phyloP scores from a whole-genome alignment of 2,888 invertebrate species.

The Serrognathus titanus region DNA sequence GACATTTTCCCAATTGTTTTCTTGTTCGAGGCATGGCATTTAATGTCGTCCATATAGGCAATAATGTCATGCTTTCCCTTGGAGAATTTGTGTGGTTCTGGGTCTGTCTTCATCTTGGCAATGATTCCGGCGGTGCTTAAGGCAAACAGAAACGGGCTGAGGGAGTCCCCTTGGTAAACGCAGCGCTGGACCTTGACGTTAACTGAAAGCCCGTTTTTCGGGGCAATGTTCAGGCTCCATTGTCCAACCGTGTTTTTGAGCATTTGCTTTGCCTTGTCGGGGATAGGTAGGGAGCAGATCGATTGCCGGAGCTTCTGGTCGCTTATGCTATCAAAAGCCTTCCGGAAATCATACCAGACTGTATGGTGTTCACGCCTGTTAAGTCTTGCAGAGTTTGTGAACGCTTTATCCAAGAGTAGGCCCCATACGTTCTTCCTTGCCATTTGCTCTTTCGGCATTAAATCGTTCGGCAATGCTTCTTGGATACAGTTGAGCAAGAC shows the following conservation, averaged over 20 bases:
- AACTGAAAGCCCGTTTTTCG: too few species aligned
- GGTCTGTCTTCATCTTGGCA: too few species aligned
- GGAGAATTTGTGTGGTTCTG: too few species aligned
- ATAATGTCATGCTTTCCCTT: background rate
- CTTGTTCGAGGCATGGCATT: background rate
- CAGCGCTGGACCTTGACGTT: too few species aligned
- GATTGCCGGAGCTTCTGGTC: constrained; percentile 2
- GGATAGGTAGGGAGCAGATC: constrained; percentile 5
- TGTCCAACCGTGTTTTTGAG: background rate
- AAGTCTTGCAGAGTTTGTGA: background rate
- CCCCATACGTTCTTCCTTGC: background rate
- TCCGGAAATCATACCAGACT: constrained; percentile 11
- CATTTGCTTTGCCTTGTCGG: background rate
- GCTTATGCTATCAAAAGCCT: constrained; percentile 8
- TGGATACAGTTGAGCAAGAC: too few species aligned
- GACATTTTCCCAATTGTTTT: background rate
- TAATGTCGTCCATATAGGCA: background rate
- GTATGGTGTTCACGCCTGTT: background rate
- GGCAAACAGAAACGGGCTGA: too few species aligned
- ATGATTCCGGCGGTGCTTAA: too few species aligned
- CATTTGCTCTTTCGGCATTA: too few species aligned
- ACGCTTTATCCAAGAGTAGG: constrained; percentile 6
- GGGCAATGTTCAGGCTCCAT: constrained; percentile 6
- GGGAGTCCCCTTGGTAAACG: too few species aligned
- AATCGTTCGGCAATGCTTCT: too few species aligned